phyloP scores from a whole-genome alignment of 2,888 invertebrate species.

The Drosophila neotestacea region DNA sequence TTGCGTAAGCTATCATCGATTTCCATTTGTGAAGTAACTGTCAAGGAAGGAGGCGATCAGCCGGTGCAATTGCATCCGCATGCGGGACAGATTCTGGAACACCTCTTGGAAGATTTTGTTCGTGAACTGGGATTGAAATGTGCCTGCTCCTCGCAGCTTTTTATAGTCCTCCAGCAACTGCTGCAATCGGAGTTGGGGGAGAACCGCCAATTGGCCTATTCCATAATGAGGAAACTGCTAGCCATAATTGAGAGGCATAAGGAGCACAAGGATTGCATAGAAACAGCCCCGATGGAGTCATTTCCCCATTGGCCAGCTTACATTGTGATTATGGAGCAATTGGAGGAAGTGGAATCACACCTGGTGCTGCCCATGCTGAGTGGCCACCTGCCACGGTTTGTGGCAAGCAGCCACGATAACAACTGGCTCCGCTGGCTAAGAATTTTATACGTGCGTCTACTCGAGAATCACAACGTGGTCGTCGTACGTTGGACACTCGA shows the following conservation, averaged over 20 bases:
- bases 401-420: constrained; percentile 22
- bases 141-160: constrained; percentile 37
- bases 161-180: constrained; percentile 52
- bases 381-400: constrained; percentile 36
- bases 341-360: constrained; percentile 81
- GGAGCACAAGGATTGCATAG: not conserved
- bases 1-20: constrained; percentile 42
- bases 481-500: constrained; percentile 76
- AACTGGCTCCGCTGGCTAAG: constrained; percentile 49
- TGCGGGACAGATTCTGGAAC: constrained; percentile 58
- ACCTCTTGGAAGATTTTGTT: constrained; percentile 63
- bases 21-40: constrained; percentile 8
- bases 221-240: constrained; percentile 57
- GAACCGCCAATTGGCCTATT: constrained; percentile 64
- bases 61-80: constrained; percentile 23
- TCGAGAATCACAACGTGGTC: constrained; percentile 70
- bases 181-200: constrained; percentile 57
- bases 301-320: constrained; percentile 63
- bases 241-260: constrained; percentile 13
- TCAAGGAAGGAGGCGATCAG: constrained; percentile 32
- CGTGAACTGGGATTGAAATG: constrained; percentile 32
- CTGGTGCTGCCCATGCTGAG: constrained; percentile 76
- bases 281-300: constrained; percentile 22
- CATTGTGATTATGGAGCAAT: constrained; percentile 71
- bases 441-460: constrained; percentile 62